Conservation (phyloP, 2,797 vertebrate species). For the Paramormyrops hopkinsi region DNA sequence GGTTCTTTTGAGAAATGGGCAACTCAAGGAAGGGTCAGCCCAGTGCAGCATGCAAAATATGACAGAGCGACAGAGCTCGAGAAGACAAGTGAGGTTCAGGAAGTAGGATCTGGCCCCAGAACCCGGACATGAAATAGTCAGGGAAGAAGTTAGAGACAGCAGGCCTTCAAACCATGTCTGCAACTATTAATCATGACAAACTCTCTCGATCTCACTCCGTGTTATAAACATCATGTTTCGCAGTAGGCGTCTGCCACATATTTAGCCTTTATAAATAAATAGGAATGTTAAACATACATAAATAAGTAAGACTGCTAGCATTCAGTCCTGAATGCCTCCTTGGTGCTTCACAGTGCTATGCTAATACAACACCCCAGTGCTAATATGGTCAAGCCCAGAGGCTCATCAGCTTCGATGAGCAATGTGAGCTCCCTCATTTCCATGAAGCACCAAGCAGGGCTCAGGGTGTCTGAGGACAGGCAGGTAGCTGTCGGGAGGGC, state of each 20-base stretch:
- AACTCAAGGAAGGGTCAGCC: conserved; percentile 61
- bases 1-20: conserved; percentile 68
- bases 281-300: neutral
- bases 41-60: conserved; percentile 65
- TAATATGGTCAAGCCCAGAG: neutral
- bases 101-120: conserved; percentile 51
- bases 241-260: neutral
- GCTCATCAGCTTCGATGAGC: neutral
- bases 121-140: conserved; percentile 39
- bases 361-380: neutral
- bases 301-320: neutral
- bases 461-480: neutral
- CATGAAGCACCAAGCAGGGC: neutral
- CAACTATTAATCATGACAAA: neutral
- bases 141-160: neutral
- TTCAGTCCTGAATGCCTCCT: neutral
- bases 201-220: neutral
- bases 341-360: neutral
- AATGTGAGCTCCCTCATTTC: neutral
- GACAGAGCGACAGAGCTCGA: conserved; percentile 55
- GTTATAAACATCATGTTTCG: neutral
- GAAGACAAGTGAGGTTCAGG: conserved; percentile 40
- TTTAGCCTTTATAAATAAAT: neutral
- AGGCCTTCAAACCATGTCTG: neutral
- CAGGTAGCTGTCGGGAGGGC: neutral